Evolutionary conservation across 2,797 vertebrate species (phyloP).

Genomic region (Lagodon rhomboides): DNA sequence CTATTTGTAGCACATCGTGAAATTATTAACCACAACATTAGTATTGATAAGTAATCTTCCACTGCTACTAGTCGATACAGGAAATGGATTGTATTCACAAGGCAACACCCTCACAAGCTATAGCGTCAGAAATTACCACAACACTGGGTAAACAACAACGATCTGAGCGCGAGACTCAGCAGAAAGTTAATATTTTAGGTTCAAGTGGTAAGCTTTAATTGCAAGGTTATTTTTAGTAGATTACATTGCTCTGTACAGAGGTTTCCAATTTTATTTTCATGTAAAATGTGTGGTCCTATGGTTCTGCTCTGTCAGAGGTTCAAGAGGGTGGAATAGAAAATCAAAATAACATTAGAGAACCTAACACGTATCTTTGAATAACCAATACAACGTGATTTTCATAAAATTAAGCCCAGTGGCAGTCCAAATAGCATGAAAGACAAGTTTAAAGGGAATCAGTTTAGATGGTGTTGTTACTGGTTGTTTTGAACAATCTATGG

Average conservation of each 20-base stretch:
- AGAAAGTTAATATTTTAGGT: background rate
- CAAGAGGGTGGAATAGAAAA: too few relatives aligned
- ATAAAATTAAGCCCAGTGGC: too few relatives aligned
- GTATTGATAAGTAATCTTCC: slow-evolving; percentile 6
- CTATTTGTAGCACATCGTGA: background rate
- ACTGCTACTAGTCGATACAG: background rate
- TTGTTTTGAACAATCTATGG: too few relatives aligned
- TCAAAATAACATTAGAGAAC: too few relatives aligned
- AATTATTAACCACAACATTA: slow-evolving; percentile 23
- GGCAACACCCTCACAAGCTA: background rate
- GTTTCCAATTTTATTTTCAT: background rate
- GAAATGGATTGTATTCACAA: background rate
- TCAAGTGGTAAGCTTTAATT: background rate
- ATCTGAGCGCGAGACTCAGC: background rate
- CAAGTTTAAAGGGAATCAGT: too few relatives aligned
- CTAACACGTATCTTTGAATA: too few relatives aligned
- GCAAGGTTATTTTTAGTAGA: background rate
- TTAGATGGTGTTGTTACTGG: too few relatives aligned
- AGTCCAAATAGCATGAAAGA: too few relatives aligned
- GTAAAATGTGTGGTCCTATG: background rate
- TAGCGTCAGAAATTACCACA: background rate
- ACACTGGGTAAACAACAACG: background rate
- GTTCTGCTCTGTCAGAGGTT: too few relatives aligned
- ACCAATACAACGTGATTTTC: too few relatives aligned
- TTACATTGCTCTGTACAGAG: background rate